These are phyloP conservation scores for Microchirus variegatus DNA, from an alignment of 2,797 vertebrate species.

Conservation along the genomic window DNA sequence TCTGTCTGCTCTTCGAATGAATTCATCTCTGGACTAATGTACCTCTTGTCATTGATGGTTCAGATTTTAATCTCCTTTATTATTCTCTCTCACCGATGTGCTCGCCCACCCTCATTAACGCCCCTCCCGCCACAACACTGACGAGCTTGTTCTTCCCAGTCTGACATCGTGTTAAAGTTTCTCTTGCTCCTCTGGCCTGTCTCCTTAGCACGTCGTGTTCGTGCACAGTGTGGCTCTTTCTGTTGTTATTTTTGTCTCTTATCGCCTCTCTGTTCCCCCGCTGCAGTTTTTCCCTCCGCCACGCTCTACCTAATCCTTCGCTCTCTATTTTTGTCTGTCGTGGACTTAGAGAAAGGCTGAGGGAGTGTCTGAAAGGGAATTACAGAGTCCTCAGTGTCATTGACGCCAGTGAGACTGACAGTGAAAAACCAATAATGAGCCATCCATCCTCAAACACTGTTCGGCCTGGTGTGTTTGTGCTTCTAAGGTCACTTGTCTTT, in stretches of 20 bases:
- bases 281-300: constrained; percentile 25
- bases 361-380: constrained; percentile 50
- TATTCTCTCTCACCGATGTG: constrained; percentile 15
- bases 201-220: constrained; percentile 14
- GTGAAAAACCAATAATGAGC: constrained; percentile 62
- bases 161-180: constrained; percentile 14
- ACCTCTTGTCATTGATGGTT: constrained; percentile 19
- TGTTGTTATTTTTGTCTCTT: constrained; percentile 47
- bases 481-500: not conserved
- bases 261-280: constrained; percentile 30
- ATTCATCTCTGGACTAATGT: constrained; percentile 59
- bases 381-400: constrained; percentile 55
- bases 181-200: not conserved
- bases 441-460: constrained; percentile 24
- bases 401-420: constrained; percentile 58
- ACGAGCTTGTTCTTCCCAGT: constrained; percentile 19
- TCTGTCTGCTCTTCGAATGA: constrained; percentile 61
- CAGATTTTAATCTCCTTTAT: constrained; percentile 33
- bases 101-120: constrained; percentile 54
- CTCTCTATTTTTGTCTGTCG: constrained; percentile 50
- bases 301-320: constrained; percentile 30
- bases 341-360: constrained; percentile 28
- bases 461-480: not conserved
- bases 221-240: not conserved
- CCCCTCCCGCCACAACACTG: constrained; percentile 1